Percentiles rank a stretch among this genome's conserved stretches.
Evolutionary conservation across 1,140 invertebrate species (phyloP).

Genomic region (Bombyx mandarina): DNA sequence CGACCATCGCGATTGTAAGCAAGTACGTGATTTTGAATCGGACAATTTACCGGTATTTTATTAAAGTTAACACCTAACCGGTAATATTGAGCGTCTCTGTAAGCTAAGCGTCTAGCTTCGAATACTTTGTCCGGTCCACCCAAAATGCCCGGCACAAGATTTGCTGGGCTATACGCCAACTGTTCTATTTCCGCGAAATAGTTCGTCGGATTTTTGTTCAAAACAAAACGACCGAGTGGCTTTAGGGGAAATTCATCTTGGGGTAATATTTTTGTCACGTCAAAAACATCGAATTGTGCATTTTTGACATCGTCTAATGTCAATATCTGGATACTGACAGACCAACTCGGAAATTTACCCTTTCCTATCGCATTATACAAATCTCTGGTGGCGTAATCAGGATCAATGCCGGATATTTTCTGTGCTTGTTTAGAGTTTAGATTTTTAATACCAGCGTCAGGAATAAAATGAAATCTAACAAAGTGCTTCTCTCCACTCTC

Average conservation of each 20-base stretch:
- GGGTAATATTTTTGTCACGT: slow-evolving; percentile 82
- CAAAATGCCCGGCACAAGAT: slow-evolving; percentile 87
- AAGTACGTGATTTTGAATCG: slow-evolving; percentile 72
- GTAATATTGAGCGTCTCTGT: slow-evolving; percentile 89
- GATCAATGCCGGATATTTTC: slow-evolving; percentile 73
- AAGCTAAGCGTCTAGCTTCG: slow-evolving; percentile 88
- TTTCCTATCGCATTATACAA: slow-evolving; percentile 80
- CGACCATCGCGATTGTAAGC: slow-evolving; percentile 91
- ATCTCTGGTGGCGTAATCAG: slow-evolving; percentile 80
- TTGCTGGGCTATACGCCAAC: slow-evolving; percentile 85
- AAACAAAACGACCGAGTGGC: slow-evolving; percentile 83
- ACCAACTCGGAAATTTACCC: slow-evolving; percentile 79
- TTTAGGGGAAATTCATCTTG: slow-evolving; percentile 86
- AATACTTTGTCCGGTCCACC: slow-evolving; percentile 89
- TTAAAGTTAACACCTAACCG: slow-evolving; percentile 87
- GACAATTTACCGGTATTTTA: slow-evolving; percentile 91
- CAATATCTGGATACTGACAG: slow-evolving; percentile 71
- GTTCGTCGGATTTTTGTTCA: slow-evolving; percentile 86
- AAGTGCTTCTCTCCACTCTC: slow-evolving; percentile 68
- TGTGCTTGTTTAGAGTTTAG: slow-evolving; percentile 72
- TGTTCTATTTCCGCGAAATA: slow-evolving; percentile 92
- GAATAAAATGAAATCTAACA: slow-evolving; percentile 81
- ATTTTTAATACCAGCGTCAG: slow-evolving; percentile 78
- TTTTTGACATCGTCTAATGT: slow-evolving; percentile 61
- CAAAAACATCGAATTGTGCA: slow-evolving; percentile 73